Evolutionary conservation across 1,140 invertebrate genomes (phyloP).

Genomic region (Habropoda laboriosa): DNA sequence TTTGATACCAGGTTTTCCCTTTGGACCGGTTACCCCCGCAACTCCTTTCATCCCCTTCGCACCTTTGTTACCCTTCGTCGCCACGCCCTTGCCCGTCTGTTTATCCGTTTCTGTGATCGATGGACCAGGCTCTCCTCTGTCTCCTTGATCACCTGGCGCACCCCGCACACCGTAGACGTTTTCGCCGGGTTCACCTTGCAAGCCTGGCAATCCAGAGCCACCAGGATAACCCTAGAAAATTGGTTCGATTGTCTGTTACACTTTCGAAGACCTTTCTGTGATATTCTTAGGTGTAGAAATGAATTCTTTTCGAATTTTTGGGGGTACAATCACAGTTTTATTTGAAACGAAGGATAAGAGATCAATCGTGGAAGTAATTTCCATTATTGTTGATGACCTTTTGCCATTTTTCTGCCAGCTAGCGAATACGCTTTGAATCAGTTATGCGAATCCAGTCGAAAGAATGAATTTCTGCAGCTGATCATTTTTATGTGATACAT

Average conservation of each 20-base stretch:
- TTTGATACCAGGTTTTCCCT: conserved; percentile 83
- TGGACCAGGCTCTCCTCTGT: conserved; percentile 80
- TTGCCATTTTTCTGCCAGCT: too few species aligned
- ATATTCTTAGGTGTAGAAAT: too few species aligned
- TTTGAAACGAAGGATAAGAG: too few species aligned
- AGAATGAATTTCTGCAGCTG: too few species aligned
- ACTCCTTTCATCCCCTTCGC: conserved; percentile 83
- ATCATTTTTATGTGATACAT: too few species aligned
- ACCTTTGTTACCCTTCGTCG: conserved; percentile 81
- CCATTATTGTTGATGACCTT: too few species aligned
- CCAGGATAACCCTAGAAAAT: conserved; percentile 77
- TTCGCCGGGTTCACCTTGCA: conserved; percentile 82
- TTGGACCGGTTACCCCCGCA: conserved; percentile 82
- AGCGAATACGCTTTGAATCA: too few species aligned
- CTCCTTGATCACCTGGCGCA: conserved; percentile 80
- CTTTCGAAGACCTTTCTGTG: too few species aligned
- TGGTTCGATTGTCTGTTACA: neutral
- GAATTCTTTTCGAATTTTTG: too few species aligned
- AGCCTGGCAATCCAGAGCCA: conserved; percentile 82
- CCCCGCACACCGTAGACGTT: conserved; percentile 74
- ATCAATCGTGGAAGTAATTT: too few species aligned
- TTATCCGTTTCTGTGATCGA: conserved; percentile 58
- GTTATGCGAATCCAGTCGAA: too few species aligned
- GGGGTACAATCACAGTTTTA: too few species aligned
- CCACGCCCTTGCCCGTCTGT: conserved; percentile 43